Evolutionary conservation across 2,888 invertebrate genomes (phyloP).

Genomic region (Salticus scenicus): DNA sequence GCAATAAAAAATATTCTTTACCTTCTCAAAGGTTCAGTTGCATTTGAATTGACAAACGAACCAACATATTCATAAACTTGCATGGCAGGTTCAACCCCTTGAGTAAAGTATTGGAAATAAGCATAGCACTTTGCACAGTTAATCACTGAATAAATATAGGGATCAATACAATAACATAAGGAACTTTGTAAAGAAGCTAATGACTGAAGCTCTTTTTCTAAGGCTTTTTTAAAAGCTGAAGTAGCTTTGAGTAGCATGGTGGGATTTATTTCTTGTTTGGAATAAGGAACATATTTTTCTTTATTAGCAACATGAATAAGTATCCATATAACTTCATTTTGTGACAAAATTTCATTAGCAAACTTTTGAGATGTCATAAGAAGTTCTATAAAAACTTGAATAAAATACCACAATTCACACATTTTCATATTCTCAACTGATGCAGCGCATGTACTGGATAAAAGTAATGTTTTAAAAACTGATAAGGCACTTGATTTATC

Average conservation of each 20-base stretch:
- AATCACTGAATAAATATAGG: constrained; percentile 22
- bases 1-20: too few species aligned
- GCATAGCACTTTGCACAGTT: constrained; percentile 73
- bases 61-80: constrained; percentile 28
- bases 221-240: constrained; percentile 34
- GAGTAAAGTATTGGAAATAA: constrained; percentile 74
- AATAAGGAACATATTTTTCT: constrained; percentile 33
- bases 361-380: constrained; percentile 5
- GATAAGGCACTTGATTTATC: constrained; percentile 74
- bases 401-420: constrained; percentile 60
- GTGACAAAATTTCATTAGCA: constrained; percentile 10
- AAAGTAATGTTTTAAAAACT: constrained; percentile 72
- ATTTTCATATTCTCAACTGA: background rate
- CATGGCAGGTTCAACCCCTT: constrained; percentile 70
- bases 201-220: constrained; percentile 30
- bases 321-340: constrained; percentile 38
- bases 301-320: constrained; percentile 30
- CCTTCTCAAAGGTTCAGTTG: background rate
- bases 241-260: constrained; percentile 46
- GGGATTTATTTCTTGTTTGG: constrained; percentile 34
- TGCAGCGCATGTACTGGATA: constrained; percentile 38
- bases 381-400: constrained; percentile 37
- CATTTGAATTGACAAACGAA: background rate
- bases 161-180: constrained; percentile 45
- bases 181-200: background rate